These are phyloP conservation scores for Boulengeromyrus knoepffleri DNA, from an alignment of 2,113 vertebrate species.

Conservation along the genomic window DNA sequence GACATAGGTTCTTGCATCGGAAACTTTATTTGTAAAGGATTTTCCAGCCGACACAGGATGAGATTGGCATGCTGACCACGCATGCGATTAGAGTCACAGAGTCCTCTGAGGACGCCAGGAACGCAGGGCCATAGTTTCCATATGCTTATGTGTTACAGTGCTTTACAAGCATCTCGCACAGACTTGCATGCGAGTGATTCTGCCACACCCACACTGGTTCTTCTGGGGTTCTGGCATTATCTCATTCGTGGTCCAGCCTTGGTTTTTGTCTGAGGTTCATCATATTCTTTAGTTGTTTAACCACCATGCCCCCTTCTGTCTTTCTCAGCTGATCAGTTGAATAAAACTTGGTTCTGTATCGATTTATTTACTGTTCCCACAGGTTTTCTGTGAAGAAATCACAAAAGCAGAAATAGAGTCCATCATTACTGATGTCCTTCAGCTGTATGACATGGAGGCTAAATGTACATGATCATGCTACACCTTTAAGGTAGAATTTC, in stretches of 20 bases:
- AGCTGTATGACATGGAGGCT: conserved; percentile 76
- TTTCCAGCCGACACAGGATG: neutral
- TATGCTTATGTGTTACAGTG: neutral
- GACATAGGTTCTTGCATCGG: neutral
- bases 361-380: conserved; percentile 4
- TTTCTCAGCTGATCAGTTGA: neutral
- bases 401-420: conserved; percentile 65
- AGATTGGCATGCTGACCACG: neutral
- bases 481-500: neutral
- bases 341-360: neutral
- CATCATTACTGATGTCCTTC: conserved; percentile 73
- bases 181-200: neutral
- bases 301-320: neutral
- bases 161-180: neutral
- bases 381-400: conserved; percentile 74
- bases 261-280: neutral
- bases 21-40: neutral
- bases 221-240: neutral
- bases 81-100: neutral
- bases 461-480: neutral
- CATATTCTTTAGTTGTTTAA: neutral
- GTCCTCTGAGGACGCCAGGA: neutral
- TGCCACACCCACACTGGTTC: neutral
- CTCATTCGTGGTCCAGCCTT: neutral
- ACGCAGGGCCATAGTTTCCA: neutral